A percentile compares a stretch with the other conserved stretches of the same genome.
Evolutionary conservation across 1,140 invertebrate species (phyloP).

Genomic region (Papilio glaucus): DNA sequence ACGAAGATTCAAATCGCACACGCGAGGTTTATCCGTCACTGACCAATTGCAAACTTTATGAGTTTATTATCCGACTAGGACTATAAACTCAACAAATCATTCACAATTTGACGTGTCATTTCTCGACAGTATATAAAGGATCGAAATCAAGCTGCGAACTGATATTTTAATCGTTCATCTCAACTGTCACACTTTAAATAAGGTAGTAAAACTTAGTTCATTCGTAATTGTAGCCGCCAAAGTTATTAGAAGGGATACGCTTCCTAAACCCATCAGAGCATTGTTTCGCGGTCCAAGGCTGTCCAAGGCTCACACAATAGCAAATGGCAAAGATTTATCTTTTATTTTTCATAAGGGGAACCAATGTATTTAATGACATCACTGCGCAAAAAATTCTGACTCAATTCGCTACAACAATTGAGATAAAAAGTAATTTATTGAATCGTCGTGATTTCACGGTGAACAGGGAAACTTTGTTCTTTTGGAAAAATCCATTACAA

Average conservation of each 20-base stretch:
- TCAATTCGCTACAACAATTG: conserved; percentile 4
- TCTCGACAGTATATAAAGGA: no score
- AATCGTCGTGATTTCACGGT: background rate
- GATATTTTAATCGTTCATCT: no score
- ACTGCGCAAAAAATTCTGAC: conserved; percentile 32
- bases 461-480: background rate
- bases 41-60: no score
- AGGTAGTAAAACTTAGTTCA: conserved; percentile 16
- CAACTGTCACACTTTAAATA: background rate
- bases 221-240: background rate
- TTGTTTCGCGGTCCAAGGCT: conserved; percentile 34
- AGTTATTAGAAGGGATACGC: conserved; percentile 36
- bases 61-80: no score
- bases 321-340: conserved; percentile 30
- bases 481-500: no score
- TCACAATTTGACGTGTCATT: no score
- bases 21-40: no score
- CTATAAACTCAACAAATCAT: no score
- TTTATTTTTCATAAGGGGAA: conserved; percentile 37
- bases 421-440: conserved; percentile 29
- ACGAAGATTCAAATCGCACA: no score
- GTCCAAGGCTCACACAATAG: conserved; percentile 35
- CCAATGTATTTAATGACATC: conserved; percentile 33
- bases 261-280: conserved; percentile 34
- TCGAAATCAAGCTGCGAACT: no score